Conservation (phyloP, 2,797 vertebrate genomes). For the Hippoglossus hippoglossus region DNA sequence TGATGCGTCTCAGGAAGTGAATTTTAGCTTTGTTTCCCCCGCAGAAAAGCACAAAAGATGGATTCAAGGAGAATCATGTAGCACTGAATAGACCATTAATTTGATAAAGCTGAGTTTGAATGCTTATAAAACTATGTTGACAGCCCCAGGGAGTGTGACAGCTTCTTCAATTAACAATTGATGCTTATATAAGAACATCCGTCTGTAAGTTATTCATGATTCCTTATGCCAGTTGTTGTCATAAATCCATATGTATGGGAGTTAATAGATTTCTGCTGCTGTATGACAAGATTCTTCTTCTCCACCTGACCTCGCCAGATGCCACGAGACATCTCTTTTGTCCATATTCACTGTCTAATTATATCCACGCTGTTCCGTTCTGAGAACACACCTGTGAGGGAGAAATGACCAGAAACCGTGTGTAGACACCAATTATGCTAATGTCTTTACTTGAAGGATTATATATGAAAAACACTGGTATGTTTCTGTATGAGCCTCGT, state of each 20-base stretch:
- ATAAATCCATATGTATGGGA: constrained; percentile 74
- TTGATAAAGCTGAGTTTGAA: constrained; percentile 77
- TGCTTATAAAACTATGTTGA: constrained; percentile 70
- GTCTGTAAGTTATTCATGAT: constrained; percentile 74
- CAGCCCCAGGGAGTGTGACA: constrained; percentile 77
- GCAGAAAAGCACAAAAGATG: constrained; percentile 50
- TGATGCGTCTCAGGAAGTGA: constrained; percentile 33
- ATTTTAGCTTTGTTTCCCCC: constrained; percentile 6
- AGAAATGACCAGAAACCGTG: constrained; percentile 45
- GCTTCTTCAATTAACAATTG: constrained; percentile 80
- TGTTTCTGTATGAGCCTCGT: background rate
- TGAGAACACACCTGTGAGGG: constrained; percentile 54
- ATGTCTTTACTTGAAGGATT: background rate
- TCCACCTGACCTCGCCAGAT: constrained; percentile 77
- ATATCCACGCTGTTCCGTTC: constrained; percentile 52
- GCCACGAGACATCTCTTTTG: constrained; percentile 68
- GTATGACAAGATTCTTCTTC: constrained; percentile 72
- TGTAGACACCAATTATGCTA: constrained; percentile 40
- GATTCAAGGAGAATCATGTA: constrained; percentile 65
- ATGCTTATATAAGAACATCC: constrained; percentile 76
- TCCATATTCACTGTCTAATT: constrained; percentile 68
- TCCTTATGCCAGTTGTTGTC: constrained; percentile 78
- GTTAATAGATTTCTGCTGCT: constrained; percentile 71
- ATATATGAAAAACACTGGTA: background rate
- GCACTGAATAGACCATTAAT: constrained; percentile 74